phyloP scores from a whole-genome alignment of 2,797 vertebrate genomes.

The Mormyrus proboscirostris region DNA sequence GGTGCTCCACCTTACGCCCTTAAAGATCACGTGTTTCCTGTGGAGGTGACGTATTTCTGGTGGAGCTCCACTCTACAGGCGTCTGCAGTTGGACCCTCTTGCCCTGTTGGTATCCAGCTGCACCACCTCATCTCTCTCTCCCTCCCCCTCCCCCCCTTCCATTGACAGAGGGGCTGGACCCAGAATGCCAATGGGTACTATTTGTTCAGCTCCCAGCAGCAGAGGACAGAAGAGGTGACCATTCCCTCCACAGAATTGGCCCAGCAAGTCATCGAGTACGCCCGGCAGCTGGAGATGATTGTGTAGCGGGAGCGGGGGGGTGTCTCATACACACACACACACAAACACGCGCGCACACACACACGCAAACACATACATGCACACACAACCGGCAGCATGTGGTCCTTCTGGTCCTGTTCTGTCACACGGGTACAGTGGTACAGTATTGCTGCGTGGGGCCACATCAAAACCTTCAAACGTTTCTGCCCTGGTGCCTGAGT shows the following conservation, averaged over 20 bases:
- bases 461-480: neutral
- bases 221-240: constrained; percentile 81
- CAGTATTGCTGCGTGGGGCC: neutral
- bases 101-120: neutral
- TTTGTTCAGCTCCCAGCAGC: constrained; percentile 82
- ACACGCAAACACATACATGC: neutral
- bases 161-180: constrained; percentile 79
- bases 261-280: constrained; percentile 90
- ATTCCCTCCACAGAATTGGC: constrained; percentile 89
- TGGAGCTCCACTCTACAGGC: too few species aligned
- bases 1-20: too few species aligned
- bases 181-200: constrained; percentile 77
- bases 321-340: constrained; percentile 22
- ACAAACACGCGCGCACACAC: neutral
- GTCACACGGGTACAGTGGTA: neutral
- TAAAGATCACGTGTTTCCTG: too few species aligned
- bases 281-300: constrained; percentile 93
- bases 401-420: neutral
- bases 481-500: constrained; percentile 1
- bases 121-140: neutral
- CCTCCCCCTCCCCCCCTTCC: neutral
- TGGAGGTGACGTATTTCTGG: too few species aligned
- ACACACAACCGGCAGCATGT: neutral
- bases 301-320: constrained; percentile 62
- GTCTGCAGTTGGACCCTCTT: too few species aligned